These are phyloP conservation scores for Actinemys pallida DNA, from an alignment of 2,113 vertebrate genomes.

Conservation along the genomic window DNA sequence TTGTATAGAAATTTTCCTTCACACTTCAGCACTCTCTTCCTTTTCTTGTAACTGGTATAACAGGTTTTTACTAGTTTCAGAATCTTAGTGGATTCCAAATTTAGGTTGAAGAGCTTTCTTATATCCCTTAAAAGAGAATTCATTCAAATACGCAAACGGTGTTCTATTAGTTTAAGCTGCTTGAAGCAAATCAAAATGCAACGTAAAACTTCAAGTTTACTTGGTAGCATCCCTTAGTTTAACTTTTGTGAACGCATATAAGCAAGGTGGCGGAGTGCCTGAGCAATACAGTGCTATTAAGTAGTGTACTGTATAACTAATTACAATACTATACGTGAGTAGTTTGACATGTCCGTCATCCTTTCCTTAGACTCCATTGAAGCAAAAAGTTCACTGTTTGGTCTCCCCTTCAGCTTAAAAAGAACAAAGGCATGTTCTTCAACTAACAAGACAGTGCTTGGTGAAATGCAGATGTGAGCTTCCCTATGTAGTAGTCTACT, in stretches of 20 bases:
- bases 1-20: neutral
- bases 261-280: neutral
- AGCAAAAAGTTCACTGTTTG: neutral
- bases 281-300: neutral
- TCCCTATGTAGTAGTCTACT: neutral
- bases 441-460: neutral
- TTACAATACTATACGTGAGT: neutral
- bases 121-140: neutral
- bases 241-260: neutral
- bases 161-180: neutral
- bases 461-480: neutral
- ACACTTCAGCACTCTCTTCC: accelerated
- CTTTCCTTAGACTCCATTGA: neutral
- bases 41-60: neutral
- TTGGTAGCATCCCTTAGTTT: neutral
- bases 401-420: neutral
- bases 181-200: neutral
- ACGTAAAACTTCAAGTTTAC: neutral
- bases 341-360: neutral
- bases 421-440: neutral
- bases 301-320: neutral
- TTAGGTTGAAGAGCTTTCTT: neutral
- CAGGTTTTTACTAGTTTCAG: neutral
- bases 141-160: neutral
- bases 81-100: neutral